phyloP scores from a whole-genome alignment of 2,113 vertebrate species.

The Gadus chalcogrammus region DNA sequence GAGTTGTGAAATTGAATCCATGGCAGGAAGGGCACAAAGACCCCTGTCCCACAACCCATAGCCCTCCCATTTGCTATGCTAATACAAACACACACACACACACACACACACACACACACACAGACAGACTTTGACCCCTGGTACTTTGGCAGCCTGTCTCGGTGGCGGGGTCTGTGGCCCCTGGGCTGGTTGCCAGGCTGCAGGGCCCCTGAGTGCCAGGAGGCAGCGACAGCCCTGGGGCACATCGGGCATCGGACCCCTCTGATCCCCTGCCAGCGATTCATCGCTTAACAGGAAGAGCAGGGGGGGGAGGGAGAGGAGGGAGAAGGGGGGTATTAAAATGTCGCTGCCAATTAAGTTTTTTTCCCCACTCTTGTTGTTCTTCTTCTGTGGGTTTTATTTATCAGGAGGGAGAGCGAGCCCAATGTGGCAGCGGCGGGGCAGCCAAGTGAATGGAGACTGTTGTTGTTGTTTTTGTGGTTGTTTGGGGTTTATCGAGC shows the following conservation, averaged over 20 bases:
- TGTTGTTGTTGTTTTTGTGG: conserved; percentile 25
- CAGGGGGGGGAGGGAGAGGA: conserved; percentile 30
- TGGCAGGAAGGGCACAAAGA: conserved; percentile 60
- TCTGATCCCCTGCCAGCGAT: conserved; percentile 90
- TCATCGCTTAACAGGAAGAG: conserved; percentile 85
- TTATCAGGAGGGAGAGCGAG: conserved; percentile 27
- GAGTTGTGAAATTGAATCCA: conserved; percentile 66
- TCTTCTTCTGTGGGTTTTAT: no score
- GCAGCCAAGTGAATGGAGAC: conserved; percentile 34
- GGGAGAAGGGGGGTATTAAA: conserved; percentile 45
- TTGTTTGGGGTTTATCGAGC: conserved; percentile 41
- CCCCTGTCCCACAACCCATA: conserved; percentile 16
- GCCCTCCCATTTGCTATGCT: not conserved
- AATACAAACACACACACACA: not conserved
- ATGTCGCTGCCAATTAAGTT: conserved; percentile 66
- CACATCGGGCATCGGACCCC: conserved; percentile 58
- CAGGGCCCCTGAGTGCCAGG: conserved; percentile 76
- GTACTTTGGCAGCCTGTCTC: conserved; percentile 72
- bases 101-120: not conserved
- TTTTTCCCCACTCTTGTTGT: not conserved
- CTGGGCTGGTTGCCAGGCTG: conserved; percentile 75
- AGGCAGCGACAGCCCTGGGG: conserved; percentile 77
- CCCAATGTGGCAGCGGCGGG: conserved; percentile 64
- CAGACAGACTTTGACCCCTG: conserved; percentile 73
- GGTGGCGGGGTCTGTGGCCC: conserved; percentile 67